Evolutionary conservation across 2,888 invertebrate genomes (phyloP).

Genomic region (Tromatobia lineatoria): DNA sequence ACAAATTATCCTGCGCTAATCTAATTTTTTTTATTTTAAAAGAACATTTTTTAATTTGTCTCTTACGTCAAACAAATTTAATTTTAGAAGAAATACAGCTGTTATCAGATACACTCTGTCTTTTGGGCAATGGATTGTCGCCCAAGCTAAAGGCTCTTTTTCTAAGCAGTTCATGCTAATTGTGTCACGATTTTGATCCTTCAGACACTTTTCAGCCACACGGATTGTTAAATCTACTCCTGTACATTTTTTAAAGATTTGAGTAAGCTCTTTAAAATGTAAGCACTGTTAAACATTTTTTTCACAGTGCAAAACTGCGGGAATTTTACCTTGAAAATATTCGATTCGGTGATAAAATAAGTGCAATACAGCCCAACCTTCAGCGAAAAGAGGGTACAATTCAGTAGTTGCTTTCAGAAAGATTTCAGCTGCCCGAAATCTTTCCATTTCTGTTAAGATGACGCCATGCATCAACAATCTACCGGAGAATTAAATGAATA

Average conservation of each 20-base stretch:
- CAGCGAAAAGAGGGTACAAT: conserved; percentile 76
- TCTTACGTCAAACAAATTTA: conserved; percentile 76
- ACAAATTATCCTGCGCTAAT: conserved; percentile 17
- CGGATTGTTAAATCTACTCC: conserved; percentile 76
- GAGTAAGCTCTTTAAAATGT: neutral
- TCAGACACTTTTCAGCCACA: conserved; percentile 76
- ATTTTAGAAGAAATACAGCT: conserved; percentile 74
- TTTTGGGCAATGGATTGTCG: conserved; percentile 71
- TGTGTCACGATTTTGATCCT: conserved; percentile 67
- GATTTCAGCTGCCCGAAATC: conserved; percentile 75
- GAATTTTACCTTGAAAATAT: conserved; percentile 74
- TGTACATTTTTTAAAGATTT: conserved; percentile 38
- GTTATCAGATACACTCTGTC: conserved; percentile 72
- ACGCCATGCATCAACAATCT: conserved; percentile 76
- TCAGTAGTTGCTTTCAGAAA: conserved; percentile 74
- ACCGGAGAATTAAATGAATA: neutral
- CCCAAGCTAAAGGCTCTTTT: conserved; percentile 77
- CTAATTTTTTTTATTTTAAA: neutral
- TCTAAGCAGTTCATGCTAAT: conserved; percentile 42
- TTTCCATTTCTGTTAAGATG: conserved; percentile 71
- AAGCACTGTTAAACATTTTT: neutral
- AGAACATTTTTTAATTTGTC: neutral
- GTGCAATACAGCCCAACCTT: conserved; percentile 78
- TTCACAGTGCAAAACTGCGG: neutral
- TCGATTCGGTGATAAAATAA: conserved; percentile 77